Evolutionary conservation across 2,797 vertebrate species (phyloP).

Genomic region (Melanotaenia trifasciata): DNA sequence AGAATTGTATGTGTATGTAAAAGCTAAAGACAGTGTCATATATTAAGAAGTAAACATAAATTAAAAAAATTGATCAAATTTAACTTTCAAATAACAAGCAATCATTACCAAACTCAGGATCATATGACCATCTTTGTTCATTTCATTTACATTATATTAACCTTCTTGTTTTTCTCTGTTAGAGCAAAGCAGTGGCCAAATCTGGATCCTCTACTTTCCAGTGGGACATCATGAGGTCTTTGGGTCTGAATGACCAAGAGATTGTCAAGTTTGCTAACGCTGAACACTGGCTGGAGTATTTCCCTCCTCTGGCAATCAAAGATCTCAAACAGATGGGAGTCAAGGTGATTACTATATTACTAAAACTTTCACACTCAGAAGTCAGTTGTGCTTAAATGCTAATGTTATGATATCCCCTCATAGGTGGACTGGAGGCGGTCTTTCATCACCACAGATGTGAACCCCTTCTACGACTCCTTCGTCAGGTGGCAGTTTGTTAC

Average conservation of each 20-base stretch:
- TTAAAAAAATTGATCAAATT: background rate
- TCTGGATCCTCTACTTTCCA: conserved; percentile 90
- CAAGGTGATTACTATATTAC: conserved; percentile 84
- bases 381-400: background rate
- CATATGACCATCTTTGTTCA: background rate
- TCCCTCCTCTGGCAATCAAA: conserved; percentile 91
- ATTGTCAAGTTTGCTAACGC: conserved; percentile 91
- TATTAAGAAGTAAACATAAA: background rate
- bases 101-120: background rate
- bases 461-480: conserved; percentile 98
- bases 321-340: conserved; percentile 95
- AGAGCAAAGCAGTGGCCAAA: conserved; percentile 97
- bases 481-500: conserved; percentile 96
- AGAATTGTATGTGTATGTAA: background rate
- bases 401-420: conserved; percentile 24
- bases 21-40: background rate
- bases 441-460: conserved; percentile 95
- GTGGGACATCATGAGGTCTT: conserved; percentile 96
- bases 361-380: no score
- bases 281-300: conserved; percentile 96
- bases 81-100: background rate
- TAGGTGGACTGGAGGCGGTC: conserved; percentile 98
- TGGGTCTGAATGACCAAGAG: conserved; percentile 90
- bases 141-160: background rate
- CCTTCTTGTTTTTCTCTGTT: conserved; percentile 29